A percentile compares a stretch with the other conserved stretches of the same genome.
phyloP scores from a whole-genome alignment of 2,113 vertebrate genomes.

The Rhipidura dahli region DNA sequence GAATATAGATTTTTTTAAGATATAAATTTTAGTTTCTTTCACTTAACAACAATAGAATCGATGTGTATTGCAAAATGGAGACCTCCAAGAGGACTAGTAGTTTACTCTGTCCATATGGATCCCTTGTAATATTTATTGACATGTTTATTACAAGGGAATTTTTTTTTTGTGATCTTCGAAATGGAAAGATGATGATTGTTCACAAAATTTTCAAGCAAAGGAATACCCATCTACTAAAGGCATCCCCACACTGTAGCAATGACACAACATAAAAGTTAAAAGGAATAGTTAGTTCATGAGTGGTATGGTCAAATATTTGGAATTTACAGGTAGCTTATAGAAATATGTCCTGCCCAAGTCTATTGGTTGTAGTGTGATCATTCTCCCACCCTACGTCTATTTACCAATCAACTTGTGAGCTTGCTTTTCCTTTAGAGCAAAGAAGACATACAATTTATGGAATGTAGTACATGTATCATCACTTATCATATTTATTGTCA shows the following conservation, averaged over 20 bases:
- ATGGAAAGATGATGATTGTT: slow-evolving; percentile 14
- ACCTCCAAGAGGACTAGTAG: slow-evolving; percentile 15
- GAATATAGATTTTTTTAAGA: background rate
- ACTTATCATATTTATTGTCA: background rate
- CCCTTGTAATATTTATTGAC: slow-evolving; percentile 24
- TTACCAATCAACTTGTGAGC: background rate
- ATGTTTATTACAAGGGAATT: background rate
- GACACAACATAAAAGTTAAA: background rate
- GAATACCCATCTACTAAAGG: background rate
- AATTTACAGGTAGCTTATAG: background rate
- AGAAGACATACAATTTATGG: background rate
- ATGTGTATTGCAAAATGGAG: slow-evolving; percentile 16
- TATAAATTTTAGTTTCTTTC: slow-evolving; percentile 54
- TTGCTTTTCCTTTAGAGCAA: background rate
- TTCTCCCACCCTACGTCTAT: background rate
- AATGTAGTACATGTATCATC: background rate
- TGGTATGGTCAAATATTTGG: background rate
- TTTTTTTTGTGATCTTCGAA: slow-evolving; percentile 1
- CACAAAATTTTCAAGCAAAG: slow-evolving; percentile 21
- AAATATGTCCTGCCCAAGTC: slow-evolving; percentile 3
- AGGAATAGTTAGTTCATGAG: background rate
- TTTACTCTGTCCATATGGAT: slow-evolving; percentile 46
- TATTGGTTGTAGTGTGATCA: background rate
- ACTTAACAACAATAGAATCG: slow-evolving; percentile 23
- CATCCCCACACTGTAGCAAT: background rate